Conservation (phyloP, 1,140 invertebrate genomes). For the Linepithema humile region DNA sequence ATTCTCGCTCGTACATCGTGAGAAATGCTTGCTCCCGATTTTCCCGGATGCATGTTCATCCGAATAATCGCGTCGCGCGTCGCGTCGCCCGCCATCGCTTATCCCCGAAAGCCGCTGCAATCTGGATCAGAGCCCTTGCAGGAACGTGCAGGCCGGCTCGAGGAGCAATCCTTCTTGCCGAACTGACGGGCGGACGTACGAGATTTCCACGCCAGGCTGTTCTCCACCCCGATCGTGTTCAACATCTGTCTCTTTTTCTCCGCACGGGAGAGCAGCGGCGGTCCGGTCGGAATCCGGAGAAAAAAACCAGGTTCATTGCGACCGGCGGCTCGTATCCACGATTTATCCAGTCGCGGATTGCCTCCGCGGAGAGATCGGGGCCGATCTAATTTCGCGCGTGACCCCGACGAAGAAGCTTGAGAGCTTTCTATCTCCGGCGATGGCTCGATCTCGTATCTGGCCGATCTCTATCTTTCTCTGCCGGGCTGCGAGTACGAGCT, state of each 20-base stretch:
- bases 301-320: constrained; percentile 30
- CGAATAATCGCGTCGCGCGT: constrained; percentile 35
- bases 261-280: not conserved
- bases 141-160: constrained; percentile 17
- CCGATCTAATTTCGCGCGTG: constrained; percentile 47
- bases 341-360: constrained; percentile 51
- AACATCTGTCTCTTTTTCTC: constrained; percentile 36
- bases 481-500: not conserved
- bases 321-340: constrained; percentile 7
- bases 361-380: constrained; percentile 17
- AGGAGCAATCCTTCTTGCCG: constrained; percentile 43
- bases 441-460: constrained; percentile 47
- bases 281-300: not conserved
- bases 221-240: constrained; percentile 30
- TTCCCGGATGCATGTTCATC: constrained; percentile 31
- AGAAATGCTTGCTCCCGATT: constrained; percentile 18
- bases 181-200: constrained; percentile 38
- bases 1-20: constrained; percentile 17
- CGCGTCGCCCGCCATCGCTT: not conserved
- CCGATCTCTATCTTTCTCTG: constrained; percentile 29
- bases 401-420: constrained; percentile 7
- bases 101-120: constrained; percentile 33
- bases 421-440: constrained; percentile 18
- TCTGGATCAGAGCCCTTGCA: constrained; percentile 37
- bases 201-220: constrained; percentile 36